Percentiles rank a stretch among this genome's conserved stretches.
Conservation (phyloP, 2,797 vertebrate species). For the Alosa sapidissima region DNA sequence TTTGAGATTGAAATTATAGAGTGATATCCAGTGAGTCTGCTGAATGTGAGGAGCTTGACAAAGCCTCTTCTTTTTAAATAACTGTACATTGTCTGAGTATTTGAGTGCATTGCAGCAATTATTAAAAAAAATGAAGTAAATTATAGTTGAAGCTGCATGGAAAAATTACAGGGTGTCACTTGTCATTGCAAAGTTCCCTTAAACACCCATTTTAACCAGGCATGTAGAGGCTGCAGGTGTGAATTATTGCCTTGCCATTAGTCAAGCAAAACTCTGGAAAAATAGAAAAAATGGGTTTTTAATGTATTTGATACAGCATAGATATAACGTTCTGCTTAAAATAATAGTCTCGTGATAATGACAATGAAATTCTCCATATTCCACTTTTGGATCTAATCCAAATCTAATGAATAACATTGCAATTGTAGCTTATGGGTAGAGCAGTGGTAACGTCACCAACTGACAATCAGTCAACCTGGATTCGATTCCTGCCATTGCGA, state of each 20-base stretch:
- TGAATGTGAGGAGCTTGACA: background rate
- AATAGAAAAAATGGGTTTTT: background rate
- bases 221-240: conserved; percentile 53
- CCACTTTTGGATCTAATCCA: too few relatives aligned
- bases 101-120: conserved; percentile 47
- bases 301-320: background rate
- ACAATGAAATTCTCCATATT: too few relatives aligned
- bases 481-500: too few relatives aligned
- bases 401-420: too few relatives aligned
- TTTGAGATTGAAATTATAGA: conserved; percentile 62
- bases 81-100: conserved; percentile 22
- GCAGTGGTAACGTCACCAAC: too few relatives aligned
- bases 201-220: conserved; percentile 58
- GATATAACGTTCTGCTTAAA: background rate
- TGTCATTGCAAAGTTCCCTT: conserved; percentile 51
- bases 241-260: background rate
- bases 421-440: too few relatives aligned
- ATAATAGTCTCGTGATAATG: background rate
- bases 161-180: conserved; percentile 67
- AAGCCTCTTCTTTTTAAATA: background rate
- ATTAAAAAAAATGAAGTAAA: conserved; percentile 60
- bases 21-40: conserved; percentile 26
- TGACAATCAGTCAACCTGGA: too few relatives aligned
- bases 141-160: conserved; percentile 56
- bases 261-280: background rate